These are phyloP conservation scores for Esox niger DNA, from an alignment of 2,113 vertebrate species.

Conservation along the genomic window DNA sequence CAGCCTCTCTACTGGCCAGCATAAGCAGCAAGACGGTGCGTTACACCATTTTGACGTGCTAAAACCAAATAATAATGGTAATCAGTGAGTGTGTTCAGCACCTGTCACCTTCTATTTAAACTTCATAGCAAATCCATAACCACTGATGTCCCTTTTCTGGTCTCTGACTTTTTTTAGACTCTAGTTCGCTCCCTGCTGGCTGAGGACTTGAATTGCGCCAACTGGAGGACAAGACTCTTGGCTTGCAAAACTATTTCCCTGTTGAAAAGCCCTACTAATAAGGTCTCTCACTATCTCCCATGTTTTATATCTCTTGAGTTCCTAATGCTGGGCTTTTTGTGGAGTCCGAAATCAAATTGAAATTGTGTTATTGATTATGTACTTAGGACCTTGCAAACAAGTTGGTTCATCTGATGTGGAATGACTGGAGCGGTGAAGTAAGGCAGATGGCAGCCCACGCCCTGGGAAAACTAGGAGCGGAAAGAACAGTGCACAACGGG, in stretches of 20 bases:
- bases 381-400: constrained; percentile 71
- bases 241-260: constrained; percentile 65
- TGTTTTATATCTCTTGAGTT: background rate
- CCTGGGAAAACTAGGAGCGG: constrained; percentile 65
- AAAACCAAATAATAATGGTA: no score
- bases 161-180: constrained; percentile 34
- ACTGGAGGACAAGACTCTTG: constrained; percentile 63
- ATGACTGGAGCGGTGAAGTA: constrained; percentile 70
- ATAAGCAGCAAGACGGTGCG: constrained; percentile 70
- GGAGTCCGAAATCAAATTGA: background rate
- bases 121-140: background rate
- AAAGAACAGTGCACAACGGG: constrained; percentile 68
- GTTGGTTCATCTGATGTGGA: constrained; percentile 75
- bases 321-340: background rate
- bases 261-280: constrained; percentile 58
- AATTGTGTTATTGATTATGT: background rate
- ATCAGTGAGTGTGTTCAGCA: background rate
- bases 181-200: constrained; percentile 72
- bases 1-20: constrained; percentile 55
- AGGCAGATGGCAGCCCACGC: constrained; percentile 65
- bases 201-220: constrained; percentile 67
- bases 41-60: background rate
- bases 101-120: background rate
- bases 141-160: constrained; percentile 6
- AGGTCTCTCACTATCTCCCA: constrained; percentile 29